Evolutionary conservation across 1,140 invertebrate genomes (phyloP), one percentile per base, ranked within the genome.

Genomic region (Lordiphosa collinella): DNA sequence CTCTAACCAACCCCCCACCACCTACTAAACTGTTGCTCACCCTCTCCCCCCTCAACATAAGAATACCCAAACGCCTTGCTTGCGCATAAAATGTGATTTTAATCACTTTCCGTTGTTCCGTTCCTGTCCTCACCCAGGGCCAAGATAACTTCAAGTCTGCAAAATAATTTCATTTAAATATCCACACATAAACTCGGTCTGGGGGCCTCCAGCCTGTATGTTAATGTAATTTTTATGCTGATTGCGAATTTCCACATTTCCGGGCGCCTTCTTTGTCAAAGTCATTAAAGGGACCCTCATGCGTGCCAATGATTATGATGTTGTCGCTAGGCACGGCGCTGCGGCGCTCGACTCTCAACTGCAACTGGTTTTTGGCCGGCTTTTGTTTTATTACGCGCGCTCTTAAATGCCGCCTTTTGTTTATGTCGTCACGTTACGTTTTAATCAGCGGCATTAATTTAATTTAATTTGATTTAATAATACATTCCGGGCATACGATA

Each of bases 391-490:
- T 50, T 13, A 43, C 8, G 10, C 8, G 10, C 37, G 48, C 40
- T 12, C 36, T 56, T 58, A 54, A 53, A 37, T 50, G 56, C 41
- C 51, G 53, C 14, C 69, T 70, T 72, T 73, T 79, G 75, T 79
- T 73, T 73, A 52, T 54, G 54, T 56, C 54, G 44, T 54, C 41
- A 36, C 59, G 36, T 46, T 58, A 57, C 52, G 55, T 59, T 82
- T 82, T 73, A 73, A 84, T 85, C 64, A 84, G 68, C 50, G 47
- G 78, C 73, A 65, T 84, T 84, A 78, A 84, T 78, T 84, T 84
- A 84, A 85, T 85, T 84, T 84, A 85, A 84, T 84, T 84, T 84
- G 79, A 85, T 78, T 78, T 85, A 78, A 85, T 84, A 78, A 59
- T 69, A 55, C 58, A 53, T 48, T 22, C 43, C 25, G 25, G 25